Evolutionary conservation across 2,888 invertebrate genomes (phyloP), one percentile per base, ranked within the genome.

Genomic region (Leptopilina syphax): DNA sequence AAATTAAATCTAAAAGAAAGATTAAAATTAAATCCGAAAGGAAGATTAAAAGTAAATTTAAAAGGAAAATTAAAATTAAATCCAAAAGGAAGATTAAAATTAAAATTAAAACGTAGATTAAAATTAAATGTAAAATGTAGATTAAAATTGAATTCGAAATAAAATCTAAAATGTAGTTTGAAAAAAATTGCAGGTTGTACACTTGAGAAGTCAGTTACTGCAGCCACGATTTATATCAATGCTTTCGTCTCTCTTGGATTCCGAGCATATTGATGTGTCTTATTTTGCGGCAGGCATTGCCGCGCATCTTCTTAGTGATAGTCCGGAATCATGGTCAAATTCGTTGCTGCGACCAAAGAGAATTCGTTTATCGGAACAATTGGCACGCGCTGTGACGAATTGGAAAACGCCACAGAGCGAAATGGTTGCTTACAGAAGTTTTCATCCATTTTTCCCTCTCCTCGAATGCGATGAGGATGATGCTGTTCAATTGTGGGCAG

Each of bases 401-500:
- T 96, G 96, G 96, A 93, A 94, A 85, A 94, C 95, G 41, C 95
- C 96, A 0, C 94, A 95, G 80, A 94, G 94, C 77, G 96, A 96
- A 89, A 96, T 96, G 96, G 96, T 96, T 65, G 95, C 96, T 13
- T 95, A 94, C 90, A 93, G 95, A 86, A 95, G 95, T 84, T 95
- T 96, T 90, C 93, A 93, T 84, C 96, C 96, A 34, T 96, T 96
- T 91, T 94, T 95, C 83, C 94, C 95, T 0, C 91, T 96, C 76
- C 91, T 96, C 81, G 90, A 92, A 65, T 93, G 93, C 79, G 92
- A 93, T 66, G 93, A 94, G 83, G 94, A 94, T 81, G 93, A 94
- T 86, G 94, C 94, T 79, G 95, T 96, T 50, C 95, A 96, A 87
- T 90, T 96, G 79, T 96, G 96, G 96, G 96, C 96, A 12, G 94